Conservation (phyloP, 2,888 invertebrate species). For the Nesidiocoris tenuis region DNA sequence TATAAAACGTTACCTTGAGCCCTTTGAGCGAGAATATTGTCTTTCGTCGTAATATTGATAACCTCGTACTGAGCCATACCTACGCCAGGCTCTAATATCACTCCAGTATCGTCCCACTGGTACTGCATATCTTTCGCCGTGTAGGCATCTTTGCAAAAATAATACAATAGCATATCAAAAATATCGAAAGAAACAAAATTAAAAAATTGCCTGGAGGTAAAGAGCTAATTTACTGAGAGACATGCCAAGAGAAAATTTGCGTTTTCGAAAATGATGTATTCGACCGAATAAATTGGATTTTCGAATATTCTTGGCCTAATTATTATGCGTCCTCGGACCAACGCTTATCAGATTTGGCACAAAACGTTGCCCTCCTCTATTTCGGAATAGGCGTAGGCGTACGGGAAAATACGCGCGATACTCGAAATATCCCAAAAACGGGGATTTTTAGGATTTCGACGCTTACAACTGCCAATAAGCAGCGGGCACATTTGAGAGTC, state of each 20-base stretch:
- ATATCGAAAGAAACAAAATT: too few relatives aligned
- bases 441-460: too few relatives aligned
- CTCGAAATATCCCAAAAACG: too few relatives aligned
- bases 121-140: slow-evolving; percentile 60
- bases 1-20: slow-evolving; percentile 15
- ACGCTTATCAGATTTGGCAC: background rate
- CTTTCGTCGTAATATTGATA: slow-evolving; percentile 57
- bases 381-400: background rate
- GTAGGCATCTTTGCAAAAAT: slow-evolving; percentile 58
- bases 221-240: too few relatives aligned
- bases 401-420: too few relatives aligned
- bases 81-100: slow-evolving; percentile 59
- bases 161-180: too few relatives aligned
- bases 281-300: background rate
- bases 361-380: background rate
- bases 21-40: slow-evolving; percentile 9
- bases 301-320: background rate
- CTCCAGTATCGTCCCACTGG: slow-evolving; percentile 57
- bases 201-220: too few relatives aligned
- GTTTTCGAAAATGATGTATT: too few relatives aligned
- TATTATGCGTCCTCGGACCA: slow-evolving; percentile 1
- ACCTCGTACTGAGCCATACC: slow-evolving; percentile 62
- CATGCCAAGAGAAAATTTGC: too few relatives aligned
- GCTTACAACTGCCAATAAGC: slow-evolving; percentile 57
- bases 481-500: slow-evolving; percentile 58